Evolutionary conservation across 2,797 vertebrate genomes (phyloP).

Genomic region (Iguana delicatissima): DNA sequence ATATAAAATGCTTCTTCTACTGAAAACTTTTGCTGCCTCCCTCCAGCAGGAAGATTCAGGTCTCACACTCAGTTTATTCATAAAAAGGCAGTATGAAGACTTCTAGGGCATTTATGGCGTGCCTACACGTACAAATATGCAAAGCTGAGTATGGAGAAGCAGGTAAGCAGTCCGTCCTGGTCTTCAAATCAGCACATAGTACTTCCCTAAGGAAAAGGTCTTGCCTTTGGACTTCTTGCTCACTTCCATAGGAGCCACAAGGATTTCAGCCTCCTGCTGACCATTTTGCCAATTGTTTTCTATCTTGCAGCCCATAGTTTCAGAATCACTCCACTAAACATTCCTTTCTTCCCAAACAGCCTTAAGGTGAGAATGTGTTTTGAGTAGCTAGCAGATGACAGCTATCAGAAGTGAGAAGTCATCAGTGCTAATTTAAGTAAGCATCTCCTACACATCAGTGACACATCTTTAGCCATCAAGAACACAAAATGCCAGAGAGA

Average conservation of each 20-base stretch:
- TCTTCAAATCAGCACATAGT: not conserved
- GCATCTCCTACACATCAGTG: not conserved
- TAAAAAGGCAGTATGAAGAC: not conserved
- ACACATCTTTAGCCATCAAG: not conserved
- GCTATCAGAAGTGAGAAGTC: not conserved
- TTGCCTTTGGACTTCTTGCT: not conserved
- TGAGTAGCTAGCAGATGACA: not conserved
- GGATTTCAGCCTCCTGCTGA: too few relatives aligned
- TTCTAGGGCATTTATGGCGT: not conserved
- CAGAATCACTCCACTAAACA: not conserved
- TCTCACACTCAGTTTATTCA: not conserved
- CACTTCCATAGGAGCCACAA: not conserved
- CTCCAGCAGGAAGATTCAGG: not conserved
- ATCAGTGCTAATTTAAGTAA: slow-evolving; percentile 8
- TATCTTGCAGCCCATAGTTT: not conserved
- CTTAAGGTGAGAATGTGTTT: not conserved
- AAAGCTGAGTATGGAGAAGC: not conserved
- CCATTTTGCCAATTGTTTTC: not conserved
- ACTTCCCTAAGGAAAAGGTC: not conserved
- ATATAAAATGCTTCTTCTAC: too few relatives aligned
- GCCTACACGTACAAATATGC: not conserved
- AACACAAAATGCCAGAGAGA: not conserved
- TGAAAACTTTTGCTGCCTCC: not conserved
- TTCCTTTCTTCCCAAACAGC: not conserved
- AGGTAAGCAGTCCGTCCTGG: too few relatives aligned